These are phyloP conservation scores for Neoaliturus tenellus DNA, from an alignment of 2,888 invertebrate genomes.

Conservation along the genomic window DNA sequence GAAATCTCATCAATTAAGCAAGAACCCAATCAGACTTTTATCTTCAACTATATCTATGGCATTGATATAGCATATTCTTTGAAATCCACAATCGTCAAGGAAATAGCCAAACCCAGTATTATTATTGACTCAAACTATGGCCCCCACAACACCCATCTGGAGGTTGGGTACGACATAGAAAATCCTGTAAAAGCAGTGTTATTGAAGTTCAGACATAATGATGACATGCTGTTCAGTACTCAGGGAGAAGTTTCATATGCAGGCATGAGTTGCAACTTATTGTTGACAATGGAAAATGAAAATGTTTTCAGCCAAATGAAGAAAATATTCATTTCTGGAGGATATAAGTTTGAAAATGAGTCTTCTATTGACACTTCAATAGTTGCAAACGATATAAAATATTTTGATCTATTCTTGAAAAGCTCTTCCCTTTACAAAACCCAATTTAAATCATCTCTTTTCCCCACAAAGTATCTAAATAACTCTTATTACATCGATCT, in stretches of 20 bases:
- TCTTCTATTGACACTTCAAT: not conserved
- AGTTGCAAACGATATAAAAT: constrained; percentile 7
- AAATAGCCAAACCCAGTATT: not conserved
- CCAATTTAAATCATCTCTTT: not conserved
- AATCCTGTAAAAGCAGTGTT: not conserved
- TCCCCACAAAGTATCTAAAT: not conserved
- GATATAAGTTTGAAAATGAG: not conserved
- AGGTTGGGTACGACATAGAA: not conserved
- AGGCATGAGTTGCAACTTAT: not conserved
- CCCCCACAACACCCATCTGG: not conserved
- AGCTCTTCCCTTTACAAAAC: constrained; percentile 3
- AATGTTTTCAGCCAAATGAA: not conserved
- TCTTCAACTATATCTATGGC: constrained; percentile 16
- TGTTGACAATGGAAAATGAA: not conserved
- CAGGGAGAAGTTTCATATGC: not conserved
- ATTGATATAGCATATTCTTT: not conserved
- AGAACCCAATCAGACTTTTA: not conserved
- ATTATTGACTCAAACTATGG: not conserved
- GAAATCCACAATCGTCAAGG: not conserved
- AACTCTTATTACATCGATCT: not conserved
- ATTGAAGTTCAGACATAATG: not conserved
- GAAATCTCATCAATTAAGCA: not conserved
- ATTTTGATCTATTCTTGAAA: not conserved
- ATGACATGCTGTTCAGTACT: not conserved
- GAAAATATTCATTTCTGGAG: not conserved